phyloP scores from a whole-genome alignment of 2,888 invertebrate species.

The Drosophila borborema region DNA sequence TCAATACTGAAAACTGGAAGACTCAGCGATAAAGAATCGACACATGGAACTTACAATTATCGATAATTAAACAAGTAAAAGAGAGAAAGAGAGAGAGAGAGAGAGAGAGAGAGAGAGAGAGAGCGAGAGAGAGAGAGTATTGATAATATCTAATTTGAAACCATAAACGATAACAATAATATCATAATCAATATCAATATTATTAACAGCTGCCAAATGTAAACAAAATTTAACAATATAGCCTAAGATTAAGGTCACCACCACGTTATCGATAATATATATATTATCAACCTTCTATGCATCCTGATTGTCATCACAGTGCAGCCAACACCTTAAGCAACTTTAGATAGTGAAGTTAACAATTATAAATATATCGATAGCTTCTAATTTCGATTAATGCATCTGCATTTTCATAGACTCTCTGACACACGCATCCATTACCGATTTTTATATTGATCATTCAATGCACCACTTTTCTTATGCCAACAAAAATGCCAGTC shows the following conservation, averaged over 20 bases:
- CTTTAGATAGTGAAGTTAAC: not conserved
- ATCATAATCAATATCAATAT: not conserved
- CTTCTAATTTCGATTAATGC: not conserved
- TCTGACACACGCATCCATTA: not conserved
- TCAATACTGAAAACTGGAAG: too few relatives aligned
- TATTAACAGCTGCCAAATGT: not conserved
- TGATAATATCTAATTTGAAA: too few relatives aligned
- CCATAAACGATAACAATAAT: too few relatives aligned
- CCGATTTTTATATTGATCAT: slow-evolving; percentile 43
- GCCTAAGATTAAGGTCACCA: too few relatives aligned
- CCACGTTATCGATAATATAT: not conserved
- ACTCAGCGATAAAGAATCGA: too few relatives aligned
- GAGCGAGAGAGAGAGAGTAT: too few relatives aligned
- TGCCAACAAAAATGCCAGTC: slow-evolving; percentile 9
- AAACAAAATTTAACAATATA: not conserved
- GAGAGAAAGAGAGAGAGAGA: too few relatives aligned
- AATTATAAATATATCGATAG: not conserved
- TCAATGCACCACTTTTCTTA: slow-evolving; percentile 55
- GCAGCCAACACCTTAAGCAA: not conserved
- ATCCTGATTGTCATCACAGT: not conserved
- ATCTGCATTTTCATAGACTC: not conserved
- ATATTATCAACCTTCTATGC: not conserved
- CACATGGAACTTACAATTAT: too few relatives aligned
- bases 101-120: too few relatives aligned
- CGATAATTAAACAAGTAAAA: too few relatives aligned